Evolutionary conservation across 53 echinoderm and acorn worm genomes (phyloP), one percentile per base, ranked within the genome.

Genomic region (Astropecten irregularis): DNA sequence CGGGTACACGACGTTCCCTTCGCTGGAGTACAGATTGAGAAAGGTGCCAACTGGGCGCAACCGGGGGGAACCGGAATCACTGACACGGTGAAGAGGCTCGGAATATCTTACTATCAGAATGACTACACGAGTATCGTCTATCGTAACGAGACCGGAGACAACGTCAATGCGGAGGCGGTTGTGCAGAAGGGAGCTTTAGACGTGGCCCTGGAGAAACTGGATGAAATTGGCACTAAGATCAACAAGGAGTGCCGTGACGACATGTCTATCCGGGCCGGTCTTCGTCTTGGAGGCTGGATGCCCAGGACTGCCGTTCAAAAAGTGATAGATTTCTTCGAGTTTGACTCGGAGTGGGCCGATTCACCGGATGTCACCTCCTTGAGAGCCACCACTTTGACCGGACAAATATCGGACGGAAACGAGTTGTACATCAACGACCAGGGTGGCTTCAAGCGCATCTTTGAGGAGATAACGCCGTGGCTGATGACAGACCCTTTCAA

Each of bases 41-140:
- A 64, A 3, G 86, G 86, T 16, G 86, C 86, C 21, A 85, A 68
- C 33, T 85, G 86, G 86, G 71, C 71, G 10, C 86, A 85, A 35
- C 86, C 86, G 0, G 64, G 64, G 16, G 51, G 46, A 31, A 71
- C 86, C 2, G 18, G 1, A 14, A 74, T 74, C 16, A 49, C 74
- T 16, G 51, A 46, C 3, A n/a, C 29, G 16, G 71, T 69, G 1
- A 55, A 56, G 13, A 42, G 28, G 11, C 40, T 72, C 3, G 58
- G 42, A 0, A 73, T 85, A 1, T 26, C 68, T 6, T n/a, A n/a
- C n/a, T 32, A 40, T 11, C 58, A 73, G 32, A 3, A 31, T 2
- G 27, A 85, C 48, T 85, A 26, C n/a, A 35, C 47, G 15, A 74
- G 74, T 2, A 16, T 71, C 2, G 26, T 85, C 9, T 63, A 74